Percentiles rank a stretch among this genome's conserved stretches.
Conservation (phyloP, 2,888 invertebrate genomes). For the Atethmia centrago region DNA sequence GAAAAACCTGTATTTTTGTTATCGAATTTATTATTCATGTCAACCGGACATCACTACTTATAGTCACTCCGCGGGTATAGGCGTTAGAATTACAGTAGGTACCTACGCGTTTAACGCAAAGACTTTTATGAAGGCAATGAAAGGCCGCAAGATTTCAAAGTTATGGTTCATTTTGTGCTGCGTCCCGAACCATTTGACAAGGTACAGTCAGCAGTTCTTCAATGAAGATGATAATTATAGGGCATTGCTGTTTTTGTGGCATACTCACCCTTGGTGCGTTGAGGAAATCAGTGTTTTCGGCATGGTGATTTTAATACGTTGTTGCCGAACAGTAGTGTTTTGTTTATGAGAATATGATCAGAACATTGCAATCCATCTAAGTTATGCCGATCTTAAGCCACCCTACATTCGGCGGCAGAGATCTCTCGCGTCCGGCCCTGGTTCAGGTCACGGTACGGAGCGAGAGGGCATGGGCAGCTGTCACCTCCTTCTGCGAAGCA, state of each 20-base stretch:
- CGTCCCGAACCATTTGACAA: constrained; percentile 55
- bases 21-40: not conserved
- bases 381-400: no score
- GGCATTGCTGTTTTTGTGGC: constrained; percentile 51
- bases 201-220: constrained; percentile 62
- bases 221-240: constrained; percentile 67
- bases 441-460: no score
- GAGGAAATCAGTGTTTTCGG: constrained; percentile 40
- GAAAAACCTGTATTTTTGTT: not conserved
- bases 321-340: constrained; percentile 9
- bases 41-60: constrained; percentile 52
- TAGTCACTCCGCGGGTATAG: constrained; percentile 46
- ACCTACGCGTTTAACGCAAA: constrained; percentile 69
- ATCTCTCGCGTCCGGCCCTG: no score
- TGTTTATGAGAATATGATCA: not conserved
- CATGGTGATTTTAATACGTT: constrained; percentile 38
- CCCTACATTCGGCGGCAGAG: no score
- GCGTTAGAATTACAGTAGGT: constrained; percentile 62
- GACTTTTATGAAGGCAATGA: constrained; percentile 77
- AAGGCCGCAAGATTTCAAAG: constrained; percentile 77
- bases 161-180: constrained; percentile 72
- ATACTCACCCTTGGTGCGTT: constrained; percentile 35
- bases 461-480: no score
- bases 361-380: not conserved
- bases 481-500: no score